phyloP scores from a whole-genome alignment of 2,888 invertebrate species.

The Hipparchia sbordonii region DNA sequence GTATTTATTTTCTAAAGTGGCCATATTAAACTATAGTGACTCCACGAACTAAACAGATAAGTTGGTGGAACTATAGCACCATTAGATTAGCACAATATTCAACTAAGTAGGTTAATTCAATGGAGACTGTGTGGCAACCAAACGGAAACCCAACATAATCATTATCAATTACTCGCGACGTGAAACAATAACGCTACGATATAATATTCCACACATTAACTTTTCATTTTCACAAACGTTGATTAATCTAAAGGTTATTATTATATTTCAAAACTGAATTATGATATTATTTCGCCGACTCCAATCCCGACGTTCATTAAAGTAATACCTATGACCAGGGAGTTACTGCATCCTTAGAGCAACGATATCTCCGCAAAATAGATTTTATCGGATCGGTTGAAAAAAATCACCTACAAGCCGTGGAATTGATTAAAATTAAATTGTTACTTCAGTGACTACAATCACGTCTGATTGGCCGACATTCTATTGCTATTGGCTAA shows the following conservation, averaged over 20 bases:
- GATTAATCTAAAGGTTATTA: constrained; percentile 6
- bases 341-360: not conserved
- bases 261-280: constrained; percentile 8
- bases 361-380: not conserved
- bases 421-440: not conserved
- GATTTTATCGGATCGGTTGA: not conserved
- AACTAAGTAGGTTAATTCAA: no score
- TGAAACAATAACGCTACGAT: not conserved
- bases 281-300: constrained; percentile 10
- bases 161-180: not conserved
- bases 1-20: no score
- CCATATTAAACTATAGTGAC: no score
- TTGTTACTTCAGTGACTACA: no score
- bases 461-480: no score
- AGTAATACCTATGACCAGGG: not conserved
- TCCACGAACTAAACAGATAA: no score
- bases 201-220: not conserved
- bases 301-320: not conserved
- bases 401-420: not conserved
- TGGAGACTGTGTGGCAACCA: not conserved
- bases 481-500: no score
- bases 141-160: not conserved
- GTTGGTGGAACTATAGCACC: no score
- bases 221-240: not conserved
- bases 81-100: no score